These are phyloP conservation scores for Amia ocellicauda DNA, from an alignment of 2,113 vertebrate species.

Conservation along the genomic window DNA sequence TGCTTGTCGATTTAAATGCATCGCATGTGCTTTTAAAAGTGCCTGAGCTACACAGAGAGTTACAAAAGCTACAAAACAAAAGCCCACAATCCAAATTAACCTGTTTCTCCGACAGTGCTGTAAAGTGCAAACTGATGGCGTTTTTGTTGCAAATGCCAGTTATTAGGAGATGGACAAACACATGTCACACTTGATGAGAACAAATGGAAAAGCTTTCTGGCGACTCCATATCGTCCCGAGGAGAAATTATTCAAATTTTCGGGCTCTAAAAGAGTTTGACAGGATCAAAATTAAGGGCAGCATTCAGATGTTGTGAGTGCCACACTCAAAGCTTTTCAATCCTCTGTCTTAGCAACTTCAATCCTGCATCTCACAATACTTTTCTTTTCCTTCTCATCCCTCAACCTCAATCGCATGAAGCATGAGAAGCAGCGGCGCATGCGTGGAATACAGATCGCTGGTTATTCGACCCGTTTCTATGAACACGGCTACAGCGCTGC, in stretches of 20 bases:
- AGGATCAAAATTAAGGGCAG: conserved; percentile 5
- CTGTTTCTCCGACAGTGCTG: no score
- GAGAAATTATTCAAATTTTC: background rate
- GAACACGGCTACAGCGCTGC: conserved; percentile 45
- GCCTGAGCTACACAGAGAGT: no score
- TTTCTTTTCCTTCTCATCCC: background rate
- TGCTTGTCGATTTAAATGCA: no score
- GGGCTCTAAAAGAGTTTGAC: conserved; percentile 5
- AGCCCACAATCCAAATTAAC: no score
- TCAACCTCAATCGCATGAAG: background rate
- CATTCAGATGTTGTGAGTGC: conserved; percentile 3
- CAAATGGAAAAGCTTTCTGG: conserved; percentile 8
- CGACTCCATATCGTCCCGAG: conserved; percentile 3
- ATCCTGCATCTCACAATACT: background rate
- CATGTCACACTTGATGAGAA: conserved; percentile 2
- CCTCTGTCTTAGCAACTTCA: background rate
- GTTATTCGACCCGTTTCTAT: background rate
- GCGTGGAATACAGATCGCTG: background rate
- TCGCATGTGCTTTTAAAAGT: no score
- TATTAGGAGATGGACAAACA: conserved; percentile 13
- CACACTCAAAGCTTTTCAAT: background rate
- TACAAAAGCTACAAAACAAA: no score
- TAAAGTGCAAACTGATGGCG: no score
- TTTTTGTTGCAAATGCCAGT: conserved; percentile 5
- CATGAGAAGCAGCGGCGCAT: background rate